These are phyloP conservation scores for Astyanax mexicanus DNA, from an alignment of 2,797 vertebrate genomes.

Conservation along the genomic window DNA sequence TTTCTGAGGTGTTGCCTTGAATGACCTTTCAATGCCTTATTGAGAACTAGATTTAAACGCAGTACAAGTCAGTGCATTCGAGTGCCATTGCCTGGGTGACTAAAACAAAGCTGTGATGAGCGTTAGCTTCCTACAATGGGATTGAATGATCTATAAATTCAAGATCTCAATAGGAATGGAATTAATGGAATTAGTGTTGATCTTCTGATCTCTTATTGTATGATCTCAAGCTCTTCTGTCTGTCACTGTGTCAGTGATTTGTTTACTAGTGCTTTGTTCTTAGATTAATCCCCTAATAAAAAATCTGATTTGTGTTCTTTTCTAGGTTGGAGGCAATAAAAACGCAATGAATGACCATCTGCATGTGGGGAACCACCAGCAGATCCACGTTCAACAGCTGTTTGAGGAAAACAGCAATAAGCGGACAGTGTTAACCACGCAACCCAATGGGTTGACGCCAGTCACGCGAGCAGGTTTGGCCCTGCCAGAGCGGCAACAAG, in stretches of 20 bases:
- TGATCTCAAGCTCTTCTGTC: not conserved
- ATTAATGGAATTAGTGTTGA: no score
- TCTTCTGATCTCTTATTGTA: not conserved
- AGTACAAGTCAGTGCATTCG: slow-evolving; percentile 5
- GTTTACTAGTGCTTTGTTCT: slow-evolving; percentile 12
- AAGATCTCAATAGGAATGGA: not conserved
- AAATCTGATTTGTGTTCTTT: slow-evolving; percentile 50
- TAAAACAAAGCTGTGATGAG: slow-evolving; percentile 1
- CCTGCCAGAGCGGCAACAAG: slow-evolving; percentile 84
- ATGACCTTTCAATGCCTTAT: not conserved
- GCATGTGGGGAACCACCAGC: slow-evolving; percentile 84
- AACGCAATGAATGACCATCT: slow-evolving; percentile 92
- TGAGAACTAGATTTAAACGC: slow-evolving; percentile 6
- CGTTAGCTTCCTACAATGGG: not conserved
- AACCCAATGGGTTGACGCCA: slow-evolving; percentile 92
- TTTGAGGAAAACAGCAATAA: slow-evolving; percentile 97
- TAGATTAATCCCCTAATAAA: slow-evolving; percentile 8
- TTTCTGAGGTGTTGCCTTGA: not conserved
- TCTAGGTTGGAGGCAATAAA: slow-evolving; percentile 88
- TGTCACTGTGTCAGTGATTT: not conserved
- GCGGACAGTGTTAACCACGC: slow-evolving; percentile 89
- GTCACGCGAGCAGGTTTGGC: slow-evolving; percentile 84
- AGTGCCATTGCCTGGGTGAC: not conserved
- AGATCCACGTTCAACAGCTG: slow-evolving; percentile 91
- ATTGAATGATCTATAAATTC: not conserved